Base-by-base conservation (phyloP, 2,888 invertebrate genomes). In the Spodoptera picta region DNA sequence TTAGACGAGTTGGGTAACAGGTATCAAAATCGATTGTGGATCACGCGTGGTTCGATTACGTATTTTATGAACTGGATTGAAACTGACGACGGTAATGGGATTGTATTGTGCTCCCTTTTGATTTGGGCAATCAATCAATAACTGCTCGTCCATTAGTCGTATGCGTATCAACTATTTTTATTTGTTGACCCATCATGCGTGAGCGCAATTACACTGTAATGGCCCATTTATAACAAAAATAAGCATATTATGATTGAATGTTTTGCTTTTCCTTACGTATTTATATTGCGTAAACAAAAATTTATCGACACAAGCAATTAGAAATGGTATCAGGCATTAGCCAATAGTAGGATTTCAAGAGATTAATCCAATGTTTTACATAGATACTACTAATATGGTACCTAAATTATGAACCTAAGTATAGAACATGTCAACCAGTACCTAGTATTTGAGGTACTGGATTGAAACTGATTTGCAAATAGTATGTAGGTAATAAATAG, bases 1-100 rank as follows among this genome's bases (percentile, higher is more conserved):
- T 81, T 86, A 86, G 85, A 84, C 60, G 60, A 60, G 71, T 84
- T 83, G 77, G 73, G 65, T 76, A 83, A 85, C 74, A 65, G 73
- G 75, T 79, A 80, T 73, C 65, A 73, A 36, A 81, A 69, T 75
- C 78, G 65, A 77, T 76, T 80, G 69, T 74, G 57, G 62, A 69
- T 58, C 58, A 69, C 57, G 63, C 42, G 67, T 64, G 60, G 64
- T 67, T 65, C 55, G 62, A 71, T 75, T 65, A 67, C 58, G 61
- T 64, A 76, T 68, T 63, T 3, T 61, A 61, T 65, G 61, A 62
- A 71, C 42, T 45, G 48, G 52, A 47, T 46, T 60, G 55, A 60
- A 70, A 70, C 48, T 60, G 65, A 36, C 55, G 54, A 47, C 54
- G 44, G 68, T 9, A 60, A 75, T 66, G 52, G 66, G 59, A 59